Evolutionary conservation across 2,888 invertebrate species (phyloP).

Genomic region (Mythimna impura): DNA sequence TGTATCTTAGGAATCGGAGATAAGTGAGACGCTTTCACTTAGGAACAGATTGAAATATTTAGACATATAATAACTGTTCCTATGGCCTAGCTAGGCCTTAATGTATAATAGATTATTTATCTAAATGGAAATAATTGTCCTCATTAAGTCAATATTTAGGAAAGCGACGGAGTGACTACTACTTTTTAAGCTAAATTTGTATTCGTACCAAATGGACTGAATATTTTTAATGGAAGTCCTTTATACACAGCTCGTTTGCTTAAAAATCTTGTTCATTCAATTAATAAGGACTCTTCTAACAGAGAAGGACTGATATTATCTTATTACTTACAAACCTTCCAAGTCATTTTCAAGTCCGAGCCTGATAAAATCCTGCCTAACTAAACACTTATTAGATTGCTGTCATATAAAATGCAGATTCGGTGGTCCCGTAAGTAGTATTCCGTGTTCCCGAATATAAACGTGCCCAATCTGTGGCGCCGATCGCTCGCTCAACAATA

Average conservation of each 20-base stretch:
- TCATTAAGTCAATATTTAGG: neutral
- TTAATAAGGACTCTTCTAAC: neutral
- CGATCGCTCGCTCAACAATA: slow-evolving; percentile 53
- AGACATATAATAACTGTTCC: too few relatives aligned
- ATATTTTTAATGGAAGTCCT: slow-evolving; percentile 21
- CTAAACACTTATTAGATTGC: slow-evolving; percentile 47
- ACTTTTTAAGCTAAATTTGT: neutral
- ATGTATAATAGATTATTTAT: neutral
- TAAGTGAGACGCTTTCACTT: too few relatives aligned
- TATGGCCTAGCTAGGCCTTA: neutral
- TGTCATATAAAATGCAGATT: slow-evolving; percentile 57
- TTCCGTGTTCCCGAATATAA: slow-evolving; percentile 61
- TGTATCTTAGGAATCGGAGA: too few relatives aligned
- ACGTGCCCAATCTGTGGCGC: slow-evolving; percentile 68
- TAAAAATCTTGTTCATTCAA: slow-evolving; percentile 12
- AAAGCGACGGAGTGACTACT: neutral
- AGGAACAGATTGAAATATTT: too few relatives aligned
- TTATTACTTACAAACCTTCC: slow-evolving; percentile 27
- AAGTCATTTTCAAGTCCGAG: slow-evolving; percentile 42
- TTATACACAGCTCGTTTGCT: slow-evolving; percentile 6
- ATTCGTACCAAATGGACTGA: slow-evolving; percentile 13
- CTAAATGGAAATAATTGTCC: neutral
- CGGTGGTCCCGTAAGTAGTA: slow-evolving; percentile 36
- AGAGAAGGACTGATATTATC: slow-evolving; percentile 27
- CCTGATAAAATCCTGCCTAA: slow-evolving; percentile 42